Evolutionary conservation across 1,140 invertebrate species (phyloP), one percentile per base, ranked within the genome.

Genomic region (Asbolus verrucosus): DNA sequence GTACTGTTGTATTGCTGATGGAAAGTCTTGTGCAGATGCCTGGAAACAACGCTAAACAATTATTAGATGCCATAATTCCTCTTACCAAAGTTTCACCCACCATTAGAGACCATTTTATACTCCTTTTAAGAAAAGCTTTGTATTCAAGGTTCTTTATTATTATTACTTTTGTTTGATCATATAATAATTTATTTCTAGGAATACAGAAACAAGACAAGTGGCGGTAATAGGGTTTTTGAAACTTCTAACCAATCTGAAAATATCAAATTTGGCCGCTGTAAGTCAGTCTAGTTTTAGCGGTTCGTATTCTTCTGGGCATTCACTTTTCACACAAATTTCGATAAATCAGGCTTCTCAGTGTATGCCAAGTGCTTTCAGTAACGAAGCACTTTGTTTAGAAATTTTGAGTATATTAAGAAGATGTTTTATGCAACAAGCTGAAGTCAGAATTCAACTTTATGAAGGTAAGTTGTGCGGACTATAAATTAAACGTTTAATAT

Each of bases 321-420:
- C 81, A 0, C 68, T 79, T 59, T 79, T 81, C 4, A 84, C 83
- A 2, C 84, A 86, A 69, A 79, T 87, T 16, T 84, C 83, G 0
- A 74, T 85, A 1, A 82, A 81, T 65, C 38, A 82, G 65, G 80
- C 82, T 50, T 78, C 79, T 27, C 75, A 76, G 38, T 43, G 69
- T 4, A 69, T 59, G 6, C 19, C 71, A 0, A 82, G 80, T 76
- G 54, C 76, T 6, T 77, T 81, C 73, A 81, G 81, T 13, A 87
- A 86, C 70, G 84, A 84, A 68, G 83, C 83, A 2, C 80, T 89
- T 18, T 87, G 85, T 71, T 80, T 86, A 60, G 88, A 89, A 77
- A 81, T 89, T 15, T 75, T 89, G 6, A 83, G 81, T 1, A 88
- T 89, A 73, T 76, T 90, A 21, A 84, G 81, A 30, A 83, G 86